Percentiles rank a stretch among this genome's conserved stretches.
phyloP scores from a whole-genome alignment of 1,140 invertebrate species.

The Brachionus paranguensis region DNA sequence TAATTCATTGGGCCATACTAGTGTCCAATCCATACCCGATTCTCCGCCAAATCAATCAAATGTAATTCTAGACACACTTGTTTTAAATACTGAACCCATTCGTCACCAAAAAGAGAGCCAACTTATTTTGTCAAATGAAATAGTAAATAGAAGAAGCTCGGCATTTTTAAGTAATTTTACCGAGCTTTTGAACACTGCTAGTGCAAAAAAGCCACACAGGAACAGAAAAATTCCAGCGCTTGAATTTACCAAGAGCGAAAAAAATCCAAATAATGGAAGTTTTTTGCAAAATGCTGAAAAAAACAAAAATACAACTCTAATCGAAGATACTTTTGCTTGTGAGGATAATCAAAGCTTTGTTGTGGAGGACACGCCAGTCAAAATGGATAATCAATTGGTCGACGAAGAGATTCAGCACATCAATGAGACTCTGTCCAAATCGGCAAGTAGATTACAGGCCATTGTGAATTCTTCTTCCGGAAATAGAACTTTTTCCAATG shows the following conservation, averaged over 20 bases:
- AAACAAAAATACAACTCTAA: neutral
- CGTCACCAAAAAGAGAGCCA: neutral
- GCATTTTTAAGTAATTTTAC: neutral
- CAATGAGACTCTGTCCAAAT: conserved; percentile 14
- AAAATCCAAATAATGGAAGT: neutral
- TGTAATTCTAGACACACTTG: neutral
- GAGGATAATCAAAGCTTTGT: neutral
- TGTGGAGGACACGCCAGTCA: neutral
- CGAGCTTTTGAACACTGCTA: neutral
- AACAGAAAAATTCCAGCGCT: neutral
- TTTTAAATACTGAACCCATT: neutral
- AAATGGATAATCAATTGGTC: neutral
- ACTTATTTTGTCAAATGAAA: neutral
- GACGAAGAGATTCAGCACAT: neutral
- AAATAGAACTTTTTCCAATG: neutral
- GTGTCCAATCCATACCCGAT: conserved; percentile 14
- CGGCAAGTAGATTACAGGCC: neutral
- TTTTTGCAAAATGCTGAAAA: neutral
- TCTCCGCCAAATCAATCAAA: neutral
- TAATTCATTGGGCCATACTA: neutral
- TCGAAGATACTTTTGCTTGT: neutral
- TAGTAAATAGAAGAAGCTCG: neutral
- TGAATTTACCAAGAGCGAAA: neutral
- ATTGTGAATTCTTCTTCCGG: neutral
- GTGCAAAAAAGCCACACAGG: neutral